Conservation (phyloP, 2,113 vertebrate species). For the Rana temporaria region DNA sequence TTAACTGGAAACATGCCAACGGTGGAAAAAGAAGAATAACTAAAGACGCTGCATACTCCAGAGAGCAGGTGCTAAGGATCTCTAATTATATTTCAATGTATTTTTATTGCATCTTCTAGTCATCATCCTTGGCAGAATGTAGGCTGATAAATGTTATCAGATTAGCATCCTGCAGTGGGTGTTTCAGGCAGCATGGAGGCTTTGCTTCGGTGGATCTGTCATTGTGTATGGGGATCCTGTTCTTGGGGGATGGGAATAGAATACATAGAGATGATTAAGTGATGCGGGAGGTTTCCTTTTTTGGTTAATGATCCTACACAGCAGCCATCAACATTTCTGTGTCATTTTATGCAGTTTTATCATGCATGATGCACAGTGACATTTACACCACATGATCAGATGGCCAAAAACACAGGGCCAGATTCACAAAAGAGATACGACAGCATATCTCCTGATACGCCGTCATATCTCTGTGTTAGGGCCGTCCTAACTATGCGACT, state of each 20-base stretch:
- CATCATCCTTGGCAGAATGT: background rate
- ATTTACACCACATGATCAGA: background rate
- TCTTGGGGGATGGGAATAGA: conserved; percentile 5
- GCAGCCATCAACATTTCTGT: background rate
- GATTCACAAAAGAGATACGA: no score
- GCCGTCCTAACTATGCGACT: no score
- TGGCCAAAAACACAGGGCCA: no score
- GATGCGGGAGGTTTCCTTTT: conserved; percentile 16
- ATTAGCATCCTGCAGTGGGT: background rate
- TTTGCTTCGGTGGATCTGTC: background rate
- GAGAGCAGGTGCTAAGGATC: background rate
- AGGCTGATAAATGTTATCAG: background rate
- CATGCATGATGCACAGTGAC: background rate
- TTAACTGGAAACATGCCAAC: no score
- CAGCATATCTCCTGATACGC: no score
- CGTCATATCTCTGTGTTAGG: no score
- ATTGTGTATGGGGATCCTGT: background rate
- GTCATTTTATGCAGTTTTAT: background rate
- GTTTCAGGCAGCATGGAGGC: background rate
- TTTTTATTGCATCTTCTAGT: conserved; percentile 7
- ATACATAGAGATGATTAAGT: conserved; percentile 37
- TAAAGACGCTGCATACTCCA: background rate
- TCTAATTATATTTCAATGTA: background rate
- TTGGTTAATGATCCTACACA: conserved; percentile 42
- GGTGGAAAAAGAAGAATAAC: background rate